Base-by-base conservation (phyloP, 2,888 invertebrate genomes). In the Hypolimnas misippus region DNA sequence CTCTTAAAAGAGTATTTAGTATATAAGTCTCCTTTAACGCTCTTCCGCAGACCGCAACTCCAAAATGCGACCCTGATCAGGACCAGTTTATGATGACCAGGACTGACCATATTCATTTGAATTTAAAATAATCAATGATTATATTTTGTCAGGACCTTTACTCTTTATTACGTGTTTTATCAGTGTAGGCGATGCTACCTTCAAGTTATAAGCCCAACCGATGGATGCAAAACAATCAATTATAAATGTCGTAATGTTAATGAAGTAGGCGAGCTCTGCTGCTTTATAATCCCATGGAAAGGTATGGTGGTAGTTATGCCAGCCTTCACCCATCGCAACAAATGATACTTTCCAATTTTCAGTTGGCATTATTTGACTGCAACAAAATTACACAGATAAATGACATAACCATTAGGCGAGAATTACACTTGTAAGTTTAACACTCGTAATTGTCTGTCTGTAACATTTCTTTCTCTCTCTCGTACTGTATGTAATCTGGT, bases 281-380 rank as follows among this genome's bases (percentile, higher is more conserved):
- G 98, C 96, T 77, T 97, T 96, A 93, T 98, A 98, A 84, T 98
- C 98, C 95, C 97, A 97, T 0, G 98, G 98, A 85, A 98, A 98
- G 0, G 96, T 95, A 86, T 98, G 98, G 82, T 98, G 98, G 84
- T 97, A 98, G 87, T 98, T 98, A 89, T 98, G 98, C 96, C 97
- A 98, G 3, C 98, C 98, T 83, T 97, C 97, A 0, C 97, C 97
- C 86, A 96, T 92, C 0, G 96, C 94, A 19, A 95, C 76, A 0
- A 96, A 75, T 0, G 97, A 94, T 0, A 98, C 97, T 0, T 92
- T 86, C 69, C 93, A 92, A 80, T 96, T 97, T 86, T 98, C 95
- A 0, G 93, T 90, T 0, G 98, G 97, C 81, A 94, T 96, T 74
- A 98, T 96, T 79, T 92, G 88, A 72, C 97, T 96, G 84, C 51